A percentile compares a stretch with the other conserved stretches of the same genome.
Conservation (phyloP, 2,797 vertebrate genomes). For the Discoglossus pictus region DNA sequence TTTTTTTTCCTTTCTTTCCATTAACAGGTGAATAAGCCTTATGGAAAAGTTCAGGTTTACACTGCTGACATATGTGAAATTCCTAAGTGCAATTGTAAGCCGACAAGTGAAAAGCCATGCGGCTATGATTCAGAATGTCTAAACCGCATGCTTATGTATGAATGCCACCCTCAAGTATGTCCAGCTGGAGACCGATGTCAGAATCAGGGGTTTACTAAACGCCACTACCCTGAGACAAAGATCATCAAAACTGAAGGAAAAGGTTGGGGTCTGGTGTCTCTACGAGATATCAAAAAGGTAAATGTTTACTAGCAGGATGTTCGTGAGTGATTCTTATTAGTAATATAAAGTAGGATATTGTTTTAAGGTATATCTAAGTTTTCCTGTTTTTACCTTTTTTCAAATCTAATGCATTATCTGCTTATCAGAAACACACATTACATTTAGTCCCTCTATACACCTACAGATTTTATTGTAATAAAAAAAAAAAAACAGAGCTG, state of each 20-base stretch:
- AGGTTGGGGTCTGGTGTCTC: slow-evolving; percentile 91
- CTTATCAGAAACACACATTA: too few species aligned
- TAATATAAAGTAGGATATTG: too few species aligned
- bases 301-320: slow-evolving; percentile 8
- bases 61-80: slow-evolving; percentile 94
- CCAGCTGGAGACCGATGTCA: slow-evolving; percentile 87
- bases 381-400: too few species aligned
- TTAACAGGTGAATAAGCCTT: slow-evolving; percentile 90
- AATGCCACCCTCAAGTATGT: slow-evolving; percentile 96
- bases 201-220: slow-evolving; percentile 96
- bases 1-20: background rate
- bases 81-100: slow-evolving; percentile 97
- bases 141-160: slow-evolving; percentile 96
- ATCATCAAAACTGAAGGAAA: slow-evolving; percentile 93
- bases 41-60: slow-evolving; percentile 90
- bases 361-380: too few species aligned
- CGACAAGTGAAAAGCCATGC: slow-evolving; percentile 86
- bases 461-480: too few species aligned
- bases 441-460: too few species aligned
- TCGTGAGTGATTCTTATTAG: too few species aligned
- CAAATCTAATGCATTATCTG: too few species aligned
- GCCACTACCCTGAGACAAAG: slow-evolving; percentile 95
- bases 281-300: slow-evolving; percentile 95
- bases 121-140: slow-evolving; percentile 94
- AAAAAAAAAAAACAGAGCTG: too few species aligned